A percentile compares a stretch with the other conserved stretches of the same genome.
These are phyloP conservation scores for Synanthedon andrenaeformis DNA, from an alignment of 2,888 invertebrate genomes.

Conservation along the genomic window DNA sequence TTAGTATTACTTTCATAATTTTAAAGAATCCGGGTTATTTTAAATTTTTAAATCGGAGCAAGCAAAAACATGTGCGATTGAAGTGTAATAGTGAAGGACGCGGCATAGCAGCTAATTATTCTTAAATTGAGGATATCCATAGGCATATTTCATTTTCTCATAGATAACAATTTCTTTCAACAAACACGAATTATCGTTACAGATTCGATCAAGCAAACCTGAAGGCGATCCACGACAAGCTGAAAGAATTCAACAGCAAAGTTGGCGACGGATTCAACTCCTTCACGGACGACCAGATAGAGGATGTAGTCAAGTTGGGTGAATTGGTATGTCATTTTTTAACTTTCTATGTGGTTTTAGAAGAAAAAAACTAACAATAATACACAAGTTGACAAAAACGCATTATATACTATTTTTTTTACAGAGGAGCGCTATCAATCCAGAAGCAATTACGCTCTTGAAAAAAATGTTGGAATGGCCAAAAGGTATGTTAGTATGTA, in stretches of 20 bases:
- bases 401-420: constrained; percentile 13
- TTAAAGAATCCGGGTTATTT: no score
- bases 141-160: no score
- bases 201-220: constrained; percentile 84
- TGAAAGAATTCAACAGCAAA: constrained; percentile 80
- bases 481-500: constrained; percentile 72
- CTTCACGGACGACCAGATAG: constrained; percentile 68
- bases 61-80: no score
- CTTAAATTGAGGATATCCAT: no score
- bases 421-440: constrained; percentile 46
- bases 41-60: no score
- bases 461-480: constrained; percentile 79
- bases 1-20: no score
- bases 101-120: no score
- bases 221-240: constrained; percentile 78
- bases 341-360: not conserved
- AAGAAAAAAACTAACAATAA: constrained; percentile 2
- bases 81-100: no score
- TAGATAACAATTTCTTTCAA: no score
- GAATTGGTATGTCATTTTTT: constrained; percentile 44
- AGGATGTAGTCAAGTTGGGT: constrained; percentile 75
- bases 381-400: no score
- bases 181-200: not conserved
- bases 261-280: constrained; percentile 59
- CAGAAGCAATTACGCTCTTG: constrained; percentile 66